Percentiles rank a stretch among this genome's conserved stretches.
phyloP scores from a whole-genome alignment of 2,888 invertebrate species.

The Trissonchulus sp. region DNA sequence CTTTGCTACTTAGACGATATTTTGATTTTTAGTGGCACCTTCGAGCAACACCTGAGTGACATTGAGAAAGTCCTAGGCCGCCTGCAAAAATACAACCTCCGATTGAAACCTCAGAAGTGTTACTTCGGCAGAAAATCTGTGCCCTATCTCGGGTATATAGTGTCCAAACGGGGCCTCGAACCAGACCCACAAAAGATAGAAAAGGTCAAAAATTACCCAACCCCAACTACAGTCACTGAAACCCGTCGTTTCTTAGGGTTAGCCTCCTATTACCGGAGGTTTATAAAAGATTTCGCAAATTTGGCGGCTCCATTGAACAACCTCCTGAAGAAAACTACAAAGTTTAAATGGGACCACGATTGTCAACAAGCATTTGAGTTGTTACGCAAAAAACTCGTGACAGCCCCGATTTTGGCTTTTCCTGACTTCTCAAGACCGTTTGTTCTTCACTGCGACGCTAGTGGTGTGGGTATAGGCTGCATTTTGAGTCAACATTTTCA shows the following conservation, averaged over 20 bases:
- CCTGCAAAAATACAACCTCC: slow-evolving; percentile 30
- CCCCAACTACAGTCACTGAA: slow-evolving; percentile 37
- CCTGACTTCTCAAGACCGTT: slow-evolving; percentile 41
- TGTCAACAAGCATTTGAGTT: slow-evolving; percentile 28
- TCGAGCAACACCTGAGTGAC: too few species aligned
- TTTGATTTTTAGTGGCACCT: too few species aligned
- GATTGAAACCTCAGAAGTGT: slow-evolving; percentile 45
- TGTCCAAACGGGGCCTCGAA: slow-evolving; percentile 42
- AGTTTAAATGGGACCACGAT: slow-evolving; percentile 34
- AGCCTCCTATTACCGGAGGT: slow-evolving; percentile 46
- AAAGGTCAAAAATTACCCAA: slow-evolving; percentile 40
- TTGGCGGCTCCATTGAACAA: slow-evolving; percentile 22
- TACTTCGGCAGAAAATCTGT: slow-evolving; percentile 32
- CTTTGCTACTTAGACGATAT: too few species aligned
- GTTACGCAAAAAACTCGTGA: slow-evolving; percentile 22
- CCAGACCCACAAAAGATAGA: slow-evolving; percentile 42
- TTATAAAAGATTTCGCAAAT: slow-evolving; percentile 30
- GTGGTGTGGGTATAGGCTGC: slow-evolving; percentile 41
- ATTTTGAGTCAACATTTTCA: slow-evolving; percentile 39
- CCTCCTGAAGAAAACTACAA: neutral
- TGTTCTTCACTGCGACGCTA: slow-evolving; percentile 44
- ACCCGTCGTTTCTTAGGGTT: slow-evolving; percentile 43
- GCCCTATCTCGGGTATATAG: slow-evolving; percentile 47
- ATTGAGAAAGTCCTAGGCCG: slow-evolving; percentile 37
- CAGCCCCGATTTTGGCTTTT: slow-evolving; percentile 37